Evolutionary conservation across 2,888 invertebrate genomes (phyloP).

Genomic region (Ennomos fuscantarius): DNA sequence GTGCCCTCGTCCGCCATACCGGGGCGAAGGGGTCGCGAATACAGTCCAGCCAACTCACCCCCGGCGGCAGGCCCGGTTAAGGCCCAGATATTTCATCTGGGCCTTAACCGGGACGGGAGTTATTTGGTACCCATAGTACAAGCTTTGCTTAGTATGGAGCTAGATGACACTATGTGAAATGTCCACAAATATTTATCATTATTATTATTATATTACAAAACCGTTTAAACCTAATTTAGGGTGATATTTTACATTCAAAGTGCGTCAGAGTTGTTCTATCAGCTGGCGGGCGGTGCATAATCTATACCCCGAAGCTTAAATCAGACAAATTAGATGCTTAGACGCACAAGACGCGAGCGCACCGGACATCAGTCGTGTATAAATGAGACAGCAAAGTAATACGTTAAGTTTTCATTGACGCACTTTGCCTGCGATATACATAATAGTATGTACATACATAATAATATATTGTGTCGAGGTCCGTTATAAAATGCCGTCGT

Average conservation of each 20-base stretch:
- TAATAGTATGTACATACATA: slow-evolving; percentile 65
- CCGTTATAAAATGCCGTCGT: slow-evolving; percentile 74
- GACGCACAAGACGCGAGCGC: slow-evolving; percentile 21
- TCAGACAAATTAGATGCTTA: slow-evolving; percentile 18
- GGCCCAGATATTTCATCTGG: no score
- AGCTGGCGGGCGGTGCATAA: slow-evolving; percentile 27
- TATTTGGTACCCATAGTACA: no score
- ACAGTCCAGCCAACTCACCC: no score
- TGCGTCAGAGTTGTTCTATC: slow-evolving; percentile 25
- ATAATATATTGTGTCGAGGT: slow-evolving; percentile 60
- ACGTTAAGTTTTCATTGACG: slow-evolving; percentile 51
- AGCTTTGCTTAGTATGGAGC: no score
- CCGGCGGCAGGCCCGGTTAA: no score
- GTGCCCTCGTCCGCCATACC: no score
- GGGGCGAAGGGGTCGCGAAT: no score
- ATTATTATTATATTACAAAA: no score
- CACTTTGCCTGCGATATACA: slow-evolving; percentile 58
- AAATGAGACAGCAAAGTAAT: slow-evolving; percentile 34
- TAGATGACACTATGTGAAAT: no score
- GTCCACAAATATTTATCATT: no score
- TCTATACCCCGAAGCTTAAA: slow-evolving; percentile 18
- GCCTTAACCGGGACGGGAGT: no score
- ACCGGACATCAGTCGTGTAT: slow-evolving; percentile 32
- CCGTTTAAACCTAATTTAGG: slow-evolving; percentile 30
- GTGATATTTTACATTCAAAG: slow-evolving; percentile 32